A percentile compares a stretch with the other conserved stretches of the same genome.
These are phyloP conservation scores for Acipenser ruthenus DNA, from an alignment of 2,797 vertebrate species.

Conservation along the genomic window DNA sequence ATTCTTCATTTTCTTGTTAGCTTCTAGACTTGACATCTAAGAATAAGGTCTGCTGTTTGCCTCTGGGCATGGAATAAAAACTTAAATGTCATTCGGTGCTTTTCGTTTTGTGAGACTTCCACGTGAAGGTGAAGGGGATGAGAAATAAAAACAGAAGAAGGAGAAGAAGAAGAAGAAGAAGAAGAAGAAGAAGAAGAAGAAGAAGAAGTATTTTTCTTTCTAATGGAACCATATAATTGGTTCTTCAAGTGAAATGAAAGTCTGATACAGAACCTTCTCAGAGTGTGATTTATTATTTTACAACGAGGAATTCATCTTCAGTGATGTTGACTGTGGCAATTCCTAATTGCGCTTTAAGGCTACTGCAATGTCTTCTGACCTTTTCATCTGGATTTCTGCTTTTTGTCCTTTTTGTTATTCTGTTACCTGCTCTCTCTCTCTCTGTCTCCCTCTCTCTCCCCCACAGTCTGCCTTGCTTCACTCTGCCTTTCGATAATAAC, in stretches of 20 bases:
- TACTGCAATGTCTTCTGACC: not conserved
- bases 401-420: constrained; percentile 40
- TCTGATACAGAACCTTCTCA: no score
- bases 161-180: no score
- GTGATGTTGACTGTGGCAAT: no score
- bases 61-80: not conserved
- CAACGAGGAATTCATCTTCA: no score
- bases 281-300: no score
- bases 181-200: no score
- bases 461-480: constrained; percentile 30
- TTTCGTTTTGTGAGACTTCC: not conserved
- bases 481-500: constrained; percentile 56
- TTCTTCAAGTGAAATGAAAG: no score
- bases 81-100: not conserved
- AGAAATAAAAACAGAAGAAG: not conserved
- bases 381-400: not conserved
- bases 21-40: constrained; percentile 1
- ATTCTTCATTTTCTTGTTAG: no score
- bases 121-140: not conserved
- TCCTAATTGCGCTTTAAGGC: no score
- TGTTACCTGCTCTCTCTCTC: constrained; percentile 57
- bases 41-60: not conserved
- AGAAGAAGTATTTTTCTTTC: no score
- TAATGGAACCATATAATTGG: no score
- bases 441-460: constrained; percentile 45